Percentiles rank a stretch among this genome's conserved stretches.
Conservation (phyloP, 2,113 vertebrate genomes). For the Mormoops blainvillei region DNA sequence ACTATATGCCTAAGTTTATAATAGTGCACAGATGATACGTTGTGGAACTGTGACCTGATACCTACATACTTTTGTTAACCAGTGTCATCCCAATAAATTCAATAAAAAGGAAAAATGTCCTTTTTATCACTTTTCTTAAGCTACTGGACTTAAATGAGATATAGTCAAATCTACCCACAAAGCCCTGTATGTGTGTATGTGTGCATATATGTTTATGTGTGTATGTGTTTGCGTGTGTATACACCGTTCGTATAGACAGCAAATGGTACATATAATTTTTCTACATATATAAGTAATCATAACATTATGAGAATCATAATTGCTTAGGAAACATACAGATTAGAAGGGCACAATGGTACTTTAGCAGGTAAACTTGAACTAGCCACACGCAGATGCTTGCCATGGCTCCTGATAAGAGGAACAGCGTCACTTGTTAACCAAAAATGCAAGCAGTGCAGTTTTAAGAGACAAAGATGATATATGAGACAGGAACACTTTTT, state of each 20-base stretch:
- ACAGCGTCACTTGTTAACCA: background rate
- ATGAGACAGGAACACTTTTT: background rate
- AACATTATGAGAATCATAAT: background rate
- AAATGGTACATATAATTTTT: background rate
- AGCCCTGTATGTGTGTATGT: background rate
- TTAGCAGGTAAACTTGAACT: background rate
- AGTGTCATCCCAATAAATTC: no score
- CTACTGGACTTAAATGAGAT: background rate
- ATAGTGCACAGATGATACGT: no score
- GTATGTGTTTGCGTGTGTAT: fast-evolving
- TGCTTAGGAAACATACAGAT: background rate
- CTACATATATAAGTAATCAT: background rate
- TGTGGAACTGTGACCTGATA: no score
- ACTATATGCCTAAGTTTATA: background rate
- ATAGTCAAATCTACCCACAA: background rate
- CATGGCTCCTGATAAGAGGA: background rate
- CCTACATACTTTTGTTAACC: no score
- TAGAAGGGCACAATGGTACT: background rate
- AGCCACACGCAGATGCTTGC: background rate
- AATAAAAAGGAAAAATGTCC: no score
- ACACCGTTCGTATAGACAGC: background rate
- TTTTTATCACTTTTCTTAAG: background rate
- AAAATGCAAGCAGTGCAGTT: background rate
- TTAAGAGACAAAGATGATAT: background rate
- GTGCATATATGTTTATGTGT: background rate